Evolutionary conservation across 1,140 invertebrate genomes (phyloP).

Genomic region (Trichonephila inaurata): DNA sequence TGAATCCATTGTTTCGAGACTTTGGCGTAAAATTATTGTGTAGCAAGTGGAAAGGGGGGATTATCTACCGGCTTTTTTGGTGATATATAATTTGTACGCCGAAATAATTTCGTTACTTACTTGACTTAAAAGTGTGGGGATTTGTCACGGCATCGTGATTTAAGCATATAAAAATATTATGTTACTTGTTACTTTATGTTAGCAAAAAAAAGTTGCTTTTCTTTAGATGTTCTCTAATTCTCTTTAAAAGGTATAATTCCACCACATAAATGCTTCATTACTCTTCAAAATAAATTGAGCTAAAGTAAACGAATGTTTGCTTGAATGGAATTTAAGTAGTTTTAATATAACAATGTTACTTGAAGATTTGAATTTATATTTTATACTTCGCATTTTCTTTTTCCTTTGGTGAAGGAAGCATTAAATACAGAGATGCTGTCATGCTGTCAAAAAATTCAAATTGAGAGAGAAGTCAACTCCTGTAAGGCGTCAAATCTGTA

Average conservation of each 20-base stretch:
- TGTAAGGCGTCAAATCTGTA: too few species aligned
- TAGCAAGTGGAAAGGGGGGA: not conserved
- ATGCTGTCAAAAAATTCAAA: too few species aligned
- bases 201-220: not conserved
- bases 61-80: not conserved
- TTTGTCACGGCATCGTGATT: conserved; percentile 8
- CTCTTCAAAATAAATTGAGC: not conserved
- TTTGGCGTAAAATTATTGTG: conserved; percentile 64
- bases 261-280: not conserved
- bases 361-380: not conserved
- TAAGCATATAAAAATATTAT: not conserved
- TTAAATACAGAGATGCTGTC: too few species aligned
- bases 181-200: not conserved
- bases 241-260: not conserved
- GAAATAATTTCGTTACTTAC: not conserved
- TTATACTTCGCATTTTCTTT: not conserved
- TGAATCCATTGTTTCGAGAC: conserved; percentile 19
- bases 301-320: not conserved
- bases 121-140: conserved; percentile 7
- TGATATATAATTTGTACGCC: not conserved
- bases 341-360: not conserved
- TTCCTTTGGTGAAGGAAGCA: not conserved
- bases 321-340: not conserved
- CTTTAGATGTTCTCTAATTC: not conserved
- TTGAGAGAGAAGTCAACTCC: too few species aligned